Evolutionary conservation across 2,888 invertebrate species (phyloP).

Genomic region (Ceraclea dissimilis): DNA sequence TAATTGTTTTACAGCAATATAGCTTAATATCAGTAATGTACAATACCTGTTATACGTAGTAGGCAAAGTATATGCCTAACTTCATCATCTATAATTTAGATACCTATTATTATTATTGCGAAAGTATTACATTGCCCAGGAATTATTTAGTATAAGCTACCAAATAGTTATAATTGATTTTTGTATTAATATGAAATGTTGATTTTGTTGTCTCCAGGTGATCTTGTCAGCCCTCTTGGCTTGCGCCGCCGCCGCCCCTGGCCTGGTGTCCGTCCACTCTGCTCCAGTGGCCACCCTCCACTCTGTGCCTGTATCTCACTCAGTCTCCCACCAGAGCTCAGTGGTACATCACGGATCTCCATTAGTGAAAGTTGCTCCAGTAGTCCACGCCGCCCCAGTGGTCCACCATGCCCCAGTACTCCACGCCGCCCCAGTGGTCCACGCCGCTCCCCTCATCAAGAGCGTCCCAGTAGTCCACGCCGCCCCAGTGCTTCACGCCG

Average conservation of each 20-base stretch:
- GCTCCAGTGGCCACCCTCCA: constrained; percentile 31
- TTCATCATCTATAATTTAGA: too few relatives aligned
- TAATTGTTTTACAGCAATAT: too few relatives aligned
- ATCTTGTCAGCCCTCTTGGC: constrained; percentile 30
- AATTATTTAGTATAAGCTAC: too few relatives aligned
- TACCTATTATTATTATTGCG: too few relatives aligned
- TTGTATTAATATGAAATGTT: too few relatives aligned
- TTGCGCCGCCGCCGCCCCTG: constrained; percentile 22
- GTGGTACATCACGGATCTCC: constrained; percentile 36
- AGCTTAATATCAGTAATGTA: too few relatives aligned
- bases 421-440: constrained; percentile 30
- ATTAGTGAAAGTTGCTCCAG: constrained; percentile 31
- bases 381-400: constrained; percentile 36
- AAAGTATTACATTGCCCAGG: too few relatives aligned
- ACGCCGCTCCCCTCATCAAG: constrained; percentile 34
- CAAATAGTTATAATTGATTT: too few relatives aligned
- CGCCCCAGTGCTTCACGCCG: constrained; percentile 24
- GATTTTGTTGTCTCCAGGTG: constrained; percentile 30
- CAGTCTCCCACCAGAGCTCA: constrained; percentile 44
- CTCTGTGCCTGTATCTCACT: constrained; percentile 27
- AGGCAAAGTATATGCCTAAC: too few relatives aligned
- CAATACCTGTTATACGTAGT: too few relatives aligned
- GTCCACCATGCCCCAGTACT: constrained; percentile 26
- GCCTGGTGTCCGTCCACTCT: constrained; percentile 26
- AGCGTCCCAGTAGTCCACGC: constrained; percentile 26